Conservation (phyloP, 2,113 vertebrate genomes). For the Gallinago paraguaiae region DNA sequence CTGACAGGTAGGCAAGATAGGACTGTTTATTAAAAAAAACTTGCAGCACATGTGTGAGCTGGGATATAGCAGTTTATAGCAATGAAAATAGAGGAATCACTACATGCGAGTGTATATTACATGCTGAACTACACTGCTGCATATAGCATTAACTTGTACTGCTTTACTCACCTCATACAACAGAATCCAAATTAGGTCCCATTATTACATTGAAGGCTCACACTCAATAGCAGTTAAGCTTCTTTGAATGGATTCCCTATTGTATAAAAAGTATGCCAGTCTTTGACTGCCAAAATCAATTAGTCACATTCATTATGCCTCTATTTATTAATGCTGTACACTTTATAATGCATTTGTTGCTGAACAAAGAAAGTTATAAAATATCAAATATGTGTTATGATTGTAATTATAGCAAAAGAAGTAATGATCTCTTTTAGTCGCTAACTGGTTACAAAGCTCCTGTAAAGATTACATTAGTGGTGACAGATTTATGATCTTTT, state of each 20-base stretch:
- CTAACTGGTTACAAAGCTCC: conserved; percentile 73
- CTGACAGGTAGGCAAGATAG: neutral
- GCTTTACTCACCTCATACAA: conserved; percentile 73
- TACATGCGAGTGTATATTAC: conserved; percentile 5
- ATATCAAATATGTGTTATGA: conserved; percentile 77
- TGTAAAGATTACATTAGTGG: conserved; percentile 74
- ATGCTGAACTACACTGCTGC: conserved; percentile 24
- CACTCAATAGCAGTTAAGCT: conserved; percentile 81
- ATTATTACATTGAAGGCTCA: conserved; percentile 77
- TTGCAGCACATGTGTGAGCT: neutral
- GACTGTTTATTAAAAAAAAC: neutral
- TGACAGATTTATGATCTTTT: conserved; percentile 78
- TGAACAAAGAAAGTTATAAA: conserved; percentile 81
- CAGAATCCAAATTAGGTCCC: conserved; percentile 79
- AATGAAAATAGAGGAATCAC: neutral
- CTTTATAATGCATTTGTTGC: conserved; percentile 74
- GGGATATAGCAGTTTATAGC: neutral
- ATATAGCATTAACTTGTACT: conserved; percentile 62
- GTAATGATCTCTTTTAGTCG: conserved; percentile 72
- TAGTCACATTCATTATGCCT: conserved; percentile 86
- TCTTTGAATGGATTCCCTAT: conserved; percentile 81
- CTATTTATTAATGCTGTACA: conserved; percentile 84
- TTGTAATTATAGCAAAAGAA: conserved; percentile 73
- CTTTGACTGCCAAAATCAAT: conserved; percentile 85
- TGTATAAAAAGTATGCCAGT: conserved; percentile 83